A percentile compares a stretch with the other conserved stretches of the same genome.
Conservation (phyloP, 2,797 vertebrate species). For the Gymnoscopelus braueri region DNA sequence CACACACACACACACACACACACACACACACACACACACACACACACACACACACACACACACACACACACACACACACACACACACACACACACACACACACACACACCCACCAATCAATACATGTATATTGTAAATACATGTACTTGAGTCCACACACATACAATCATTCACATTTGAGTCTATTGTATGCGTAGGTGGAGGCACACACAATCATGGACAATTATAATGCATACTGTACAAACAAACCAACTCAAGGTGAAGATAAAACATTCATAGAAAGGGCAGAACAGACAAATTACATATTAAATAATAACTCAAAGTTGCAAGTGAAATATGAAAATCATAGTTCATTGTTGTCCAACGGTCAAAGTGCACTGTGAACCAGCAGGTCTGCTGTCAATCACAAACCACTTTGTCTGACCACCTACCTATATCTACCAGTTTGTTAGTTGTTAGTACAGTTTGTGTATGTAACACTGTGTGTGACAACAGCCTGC, state of each 20-base stretch:
- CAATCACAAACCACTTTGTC: neutral
- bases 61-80: neutral
- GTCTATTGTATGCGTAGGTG: no score
- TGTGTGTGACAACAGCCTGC: neutral
- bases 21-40: neutral
- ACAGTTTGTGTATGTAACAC: neutral
- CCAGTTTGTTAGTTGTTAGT: slow-evolving; percentile 3
- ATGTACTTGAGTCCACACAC: neutral
- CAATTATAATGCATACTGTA: no score
- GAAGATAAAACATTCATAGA: slow-evolving; percentile 2
- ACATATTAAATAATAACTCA: neutral
- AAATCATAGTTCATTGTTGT: no score
- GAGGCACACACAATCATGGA: slow-evolving; percentile 3
- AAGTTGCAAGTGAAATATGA: neutral
- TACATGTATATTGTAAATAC: neutral
- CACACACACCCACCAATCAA: neutral
- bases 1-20: neutral
- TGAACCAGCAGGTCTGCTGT: neutral
- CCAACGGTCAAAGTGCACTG: neutral
- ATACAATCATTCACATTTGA: neutral
- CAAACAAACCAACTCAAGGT: neutral
- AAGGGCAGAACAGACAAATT: neutral
- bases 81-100: neutral
- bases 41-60: neutral
- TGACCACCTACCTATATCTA: neutral